Percentiles rank a stretch among this genome's conserved stretches.
phyloP scores from a whole-genome alignment of 2,888 invertebrate species.

The Boloria euphrosyne region DNA sequence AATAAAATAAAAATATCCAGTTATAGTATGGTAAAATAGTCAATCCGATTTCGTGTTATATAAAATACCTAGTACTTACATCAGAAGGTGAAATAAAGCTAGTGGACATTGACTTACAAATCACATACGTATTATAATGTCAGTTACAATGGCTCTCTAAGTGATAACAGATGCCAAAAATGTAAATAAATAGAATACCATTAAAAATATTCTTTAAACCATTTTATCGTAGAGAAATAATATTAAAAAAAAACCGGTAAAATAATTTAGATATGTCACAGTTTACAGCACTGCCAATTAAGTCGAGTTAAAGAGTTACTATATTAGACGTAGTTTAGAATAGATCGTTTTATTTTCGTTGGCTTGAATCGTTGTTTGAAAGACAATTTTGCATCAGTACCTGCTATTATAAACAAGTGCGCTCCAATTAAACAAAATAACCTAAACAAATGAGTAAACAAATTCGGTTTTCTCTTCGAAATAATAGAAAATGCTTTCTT shows the following conservation, averaged over 20 bases:
- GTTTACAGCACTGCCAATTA: conserved; percentile 76
- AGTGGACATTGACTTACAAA: conserved; percentile 19
- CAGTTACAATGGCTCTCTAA: conserved; percentile 54
- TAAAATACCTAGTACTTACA: too few relatives aligned
- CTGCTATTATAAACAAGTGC: not conserved
- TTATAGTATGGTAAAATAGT: too few relatives aligned
- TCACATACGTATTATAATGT: conserved; percentile 16
- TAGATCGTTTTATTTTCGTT: conserved; percentile 42
- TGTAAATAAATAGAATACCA: conserved; percentile 37
- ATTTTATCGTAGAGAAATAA: conserved; percentile 28
- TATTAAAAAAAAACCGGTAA: conserved; percentile 34
- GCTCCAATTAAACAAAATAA: too few relatives aligned
- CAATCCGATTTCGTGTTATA: too few relatives aligned
- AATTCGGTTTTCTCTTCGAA: too few relatives aligned
- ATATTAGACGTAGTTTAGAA: conserved; percentile 50
- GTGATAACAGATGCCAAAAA: conserved; percentile 69
- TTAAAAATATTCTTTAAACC: conserved; percentile 34
- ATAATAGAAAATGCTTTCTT: too few relatives aligned
- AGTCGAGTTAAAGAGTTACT: conserved; percentile 55
- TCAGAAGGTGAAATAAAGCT: not conserved
- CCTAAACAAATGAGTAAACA: too few relatives aligned
- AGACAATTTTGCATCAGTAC: conserved; percentile 1
- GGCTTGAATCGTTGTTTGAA: conserved; percentile 24
- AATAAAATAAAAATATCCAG: too few relatives aligned
- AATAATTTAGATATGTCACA: conserved; percentile 51